These are phyloP conservation scores for Osmerus eperlanus DNA, from an alignment of 2,113 vertebrate genomes.

Conservation along the genomic window DNA sequence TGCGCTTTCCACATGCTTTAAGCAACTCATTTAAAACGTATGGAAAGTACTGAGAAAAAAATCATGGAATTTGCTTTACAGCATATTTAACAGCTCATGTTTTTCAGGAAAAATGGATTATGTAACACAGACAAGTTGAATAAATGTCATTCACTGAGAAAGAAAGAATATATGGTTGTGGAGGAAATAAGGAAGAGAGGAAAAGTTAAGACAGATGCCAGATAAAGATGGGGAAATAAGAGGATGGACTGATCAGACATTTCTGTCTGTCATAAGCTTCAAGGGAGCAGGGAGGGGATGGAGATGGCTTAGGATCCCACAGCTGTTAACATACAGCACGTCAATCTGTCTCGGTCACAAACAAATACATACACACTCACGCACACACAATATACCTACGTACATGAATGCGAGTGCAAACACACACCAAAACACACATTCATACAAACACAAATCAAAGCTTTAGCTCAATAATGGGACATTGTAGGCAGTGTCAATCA, in stretches of 20 bases:
- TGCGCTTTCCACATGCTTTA: too few relatives aligned
- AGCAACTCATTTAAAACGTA: too few relatives aligned
- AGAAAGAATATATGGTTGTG: background rate
- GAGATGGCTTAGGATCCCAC: slow-evolving; percentile 29
- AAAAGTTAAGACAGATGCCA: background rate
- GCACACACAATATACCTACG: background rate
- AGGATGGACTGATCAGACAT: slow-evolving; percentile 7
- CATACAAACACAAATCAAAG: too few relatives aligned
- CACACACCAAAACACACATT: background rate
- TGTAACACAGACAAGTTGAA: background rate
- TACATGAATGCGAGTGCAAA: background rate
- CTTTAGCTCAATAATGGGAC: too few relatives aligned
- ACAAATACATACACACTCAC: background rate
- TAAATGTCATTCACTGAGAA: background rate
- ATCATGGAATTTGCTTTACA: too few relatives aligned
- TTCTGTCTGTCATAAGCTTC: slow-evolving; percentile 10
- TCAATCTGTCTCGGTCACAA: background rate
- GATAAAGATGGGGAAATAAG: too few relatives aligned
- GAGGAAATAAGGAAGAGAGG: background rate
- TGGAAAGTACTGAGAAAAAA: too few relatives aligned
- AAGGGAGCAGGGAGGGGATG: slow-evolving; percentile 9
- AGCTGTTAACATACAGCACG: slow-evolving; percentile 33
- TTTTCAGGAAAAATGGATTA: background rate
- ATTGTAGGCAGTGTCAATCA: too few relatives aligned
- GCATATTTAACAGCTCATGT: background rate